These are phyloP conservation scores for Butastur rufipennis DNA, from an alignment of 2,113 vertebrate genomes.

Conservation along the genomic window DNA sequence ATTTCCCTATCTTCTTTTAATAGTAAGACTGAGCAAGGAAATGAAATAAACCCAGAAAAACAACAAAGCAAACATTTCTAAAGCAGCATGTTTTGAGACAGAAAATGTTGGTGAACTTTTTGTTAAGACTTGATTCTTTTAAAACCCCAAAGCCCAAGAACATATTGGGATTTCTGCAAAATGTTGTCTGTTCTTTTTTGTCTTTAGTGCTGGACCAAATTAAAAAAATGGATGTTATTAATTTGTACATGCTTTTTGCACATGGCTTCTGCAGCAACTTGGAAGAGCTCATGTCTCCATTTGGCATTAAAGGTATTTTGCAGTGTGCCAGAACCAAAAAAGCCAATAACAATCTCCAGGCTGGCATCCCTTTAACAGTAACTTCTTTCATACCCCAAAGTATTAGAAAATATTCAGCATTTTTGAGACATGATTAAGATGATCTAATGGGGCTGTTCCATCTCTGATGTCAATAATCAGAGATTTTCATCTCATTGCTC, in stretches of 20 bases:
- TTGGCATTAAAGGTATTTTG: not conserved
- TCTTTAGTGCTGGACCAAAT: not conserved
- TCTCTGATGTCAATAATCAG: not conserved
- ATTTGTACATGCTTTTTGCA: not conserved
- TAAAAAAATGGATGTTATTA: not conserved
- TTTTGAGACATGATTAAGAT: not conserved
- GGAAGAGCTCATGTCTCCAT: not conserved
- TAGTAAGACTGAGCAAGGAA: not conserved
- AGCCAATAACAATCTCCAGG: not conserved
- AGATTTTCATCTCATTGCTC: not conserved
- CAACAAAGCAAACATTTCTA: not conserved
- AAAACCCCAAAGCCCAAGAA: not conserved
- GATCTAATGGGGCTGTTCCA: not conserved
- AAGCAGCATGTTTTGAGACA: not conserved
- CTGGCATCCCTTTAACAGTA: not conserved
- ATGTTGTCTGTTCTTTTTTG: not conserved
- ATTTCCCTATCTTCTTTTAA: not conserved
- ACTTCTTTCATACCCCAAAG: not conserved
- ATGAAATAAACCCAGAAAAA: not conserved
- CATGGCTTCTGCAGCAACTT: not conserved
- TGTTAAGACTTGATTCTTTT: not conserved
- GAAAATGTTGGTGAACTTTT: not conserved
- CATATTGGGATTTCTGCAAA: not conserved
- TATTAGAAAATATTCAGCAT: not conserved
- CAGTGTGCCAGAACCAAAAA: not conserved